A percentile compares a stretch with the other conserved stretches of the same genome.
Evolutionary conservation across 2,888 invertebrate species (phyloP).

Genomic region (Lacanobia oleracea): DNA sequence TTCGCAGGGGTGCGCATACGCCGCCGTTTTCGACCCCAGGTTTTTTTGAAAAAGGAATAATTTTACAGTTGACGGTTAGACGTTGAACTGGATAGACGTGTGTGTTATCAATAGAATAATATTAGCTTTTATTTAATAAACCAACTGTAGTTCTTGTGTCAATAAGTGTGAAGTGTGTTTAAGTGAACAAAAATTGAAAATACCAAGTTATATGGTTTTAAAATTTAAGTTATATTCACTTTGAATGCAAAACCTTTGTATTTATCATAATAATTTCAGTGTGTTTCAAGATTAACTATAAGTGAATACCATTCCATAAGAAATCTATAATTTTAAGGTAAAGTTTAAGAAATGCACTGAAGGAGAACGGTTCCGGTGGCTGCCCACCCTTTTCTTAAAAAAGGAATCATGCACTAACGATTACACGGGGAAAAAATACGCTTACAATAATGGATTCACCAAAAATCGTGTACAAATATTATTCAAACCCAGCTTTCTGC

Average conservation of each 20-base stretch:
- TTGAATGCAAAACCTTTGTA: neutral
- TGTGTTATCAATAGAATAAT: conserved; percentile 44
- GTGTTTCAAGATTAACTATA: conserved; percentile 17
- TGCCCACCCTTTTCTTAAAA: conserved; percentile 73
- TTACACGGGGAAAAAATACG: conserved; percentile 74
- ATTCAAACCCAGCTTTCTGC: conserved; percentile 95
- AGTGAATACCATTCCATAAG: conserved; percentile 40
- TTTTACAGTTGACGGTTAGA: conserved; percentile 83
- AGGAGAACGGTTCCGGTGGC: conserved; percentile 73
- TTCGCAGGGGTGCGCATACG: conserved; percentile 86
- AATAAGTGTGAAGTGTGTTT: conserved; percentile 33
- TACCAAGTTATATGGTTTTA: conserved; percentile 23
- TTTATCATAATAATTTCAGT: conserved; percentile 2
- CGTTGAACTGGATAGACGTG: conserved; percentile 74
- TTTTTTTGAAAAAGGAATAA: conserved; percentile 79
- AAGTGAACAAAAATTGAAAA: conserved; percentile 22
- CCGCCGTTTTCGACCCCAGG: conserved; percentile 83
- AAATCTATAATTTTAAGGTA: conserved; percentile 29
- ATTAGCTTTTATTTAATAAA: conserved; percentile 27
- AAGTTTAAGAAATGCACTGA: conserved; percentile 40
- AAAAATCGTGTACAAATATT: conserved; percentile 91
- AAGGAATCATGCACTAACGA: conserved; percentile 76
- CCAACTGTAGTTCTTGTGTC: conserved; percentile 41
- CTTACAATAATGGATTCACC: conserved; percentile 86
- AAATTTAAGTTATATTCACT: neutral